Evolutionary conservation across 2,888 invertebrate genomes (phyloP).

Genomic region (Trachelus tabidus): DNA sequence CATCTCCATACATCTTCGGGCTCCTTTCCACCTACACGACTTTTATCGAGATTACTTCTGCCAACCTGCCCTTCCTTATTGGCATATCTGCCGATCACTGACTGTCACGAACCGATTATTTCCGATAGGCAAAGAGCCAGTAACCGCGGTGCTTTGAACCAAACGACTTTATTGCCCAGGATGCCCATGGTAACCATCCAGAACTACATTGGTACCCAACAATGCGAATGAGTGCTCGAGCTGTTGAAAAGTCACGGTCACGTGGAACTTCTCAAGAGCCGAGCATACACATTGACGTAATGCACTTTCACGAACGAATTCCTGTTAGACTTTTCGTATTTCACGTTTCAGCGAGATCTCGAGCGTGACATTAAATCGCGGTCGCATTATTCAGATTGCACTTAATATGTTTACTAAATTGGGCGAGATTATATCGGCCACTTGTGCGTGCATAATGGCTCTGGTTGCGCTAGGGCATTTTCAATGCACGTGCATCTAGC

Average conservation of each 20-base stretch:
- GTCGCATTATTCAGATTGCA: constrained; percentile 53
- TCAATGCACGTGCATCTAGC: not conserved
- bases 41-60: constrained; percentile 33
- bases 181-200: not conserved
- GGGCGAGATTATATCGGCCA: constrained; percentile 51
- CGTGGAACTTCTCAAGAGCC: not conserved
- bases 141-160: constrained; percentile 13
- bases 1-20: constrained; percentile 13
- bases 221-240: not conserved
- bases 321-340: not conserved
- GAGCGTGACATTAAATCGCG: constrained; percentile 44
- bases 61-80: constrained; percentile 41
- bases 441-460: constrained; percentile 47
- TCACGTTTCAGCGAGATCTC: not conserved
- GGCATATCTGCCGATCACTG: constrained; percentile 49
- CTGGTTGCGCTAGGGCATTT: constrained; percentile 1
- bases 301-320: not conserved
- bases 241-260: not conserved
- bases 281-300: not conserved
- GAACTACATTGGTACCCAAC: not conserved
- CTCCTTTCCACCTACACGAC: constrained; percentile 19
- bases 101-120: constrained; percentile 40
- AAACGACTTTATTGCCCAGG: constrained; percentile 4
- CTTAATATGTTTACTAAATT: constrained; percentile 57
- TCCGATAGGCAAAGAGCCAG: constrained; percentile 32